Base-by-base conservation (phyloP, 1,140 invertebrate genomes). In the Brachionus rubens region DNA sequence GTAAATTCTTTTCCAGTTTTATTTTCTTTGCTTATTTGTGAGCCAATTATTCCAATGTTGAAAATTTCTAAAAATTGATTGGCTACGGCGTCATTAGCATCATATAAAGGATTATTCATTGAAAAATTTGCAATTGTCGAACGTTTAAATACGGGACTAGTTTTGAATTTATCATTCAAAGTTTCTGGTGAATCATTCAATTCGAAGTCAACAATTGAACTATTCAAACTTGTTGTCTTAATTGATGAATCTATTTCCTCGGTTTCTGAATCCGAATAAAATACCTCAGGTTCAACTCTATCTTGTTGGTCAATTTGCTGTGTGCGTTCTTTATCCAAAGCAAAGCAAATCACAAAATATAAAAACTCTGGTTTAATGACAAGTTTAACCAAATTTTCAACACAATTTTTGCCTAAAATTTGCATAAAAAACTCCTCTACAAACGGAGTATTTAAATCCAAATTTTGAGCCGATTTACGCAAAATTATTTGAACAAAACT, bases 1-100 rank as follows among this genome's bases (percentile, higher is more conserved):
- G 68, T 72, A 12, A 50, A 72, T 26, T 72, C 50, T 54, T 72
- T 72, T 12, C 68, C 68, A 40, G 30, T 54, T 50, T 72, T 72
- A 5, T 10, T 2, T 14, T 65, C 59, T 43, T 65, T 41, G 40
- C 59, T 43, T 24, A 21, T 65, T 12, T 65, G 36, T 10, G 59
- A 43, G 19, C 40, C 40, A 12, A 26, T 65, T n/a, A 65, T 43
- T 43, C 19, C 33, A 26, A 65, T 65, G n/a, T 65, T 43, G 24
- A 43, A 41, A 5, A 65, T 65, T 43, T 65, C 33, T 41, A 65
- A 26, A 41, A 24, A 65, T 3, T 24, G 12, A 65, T 43, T 24
- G 1, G 26, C 12, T 5, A 10, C 6, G 1, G 6, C 4, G 14
- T 52, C 26, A 7, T 24, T 21, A 24, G 10, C 5, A 3, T 16